Base-by-base conservation (phyloP, 2,113 vertebrate species). In the Haemorhous mexicanus region DNA sequence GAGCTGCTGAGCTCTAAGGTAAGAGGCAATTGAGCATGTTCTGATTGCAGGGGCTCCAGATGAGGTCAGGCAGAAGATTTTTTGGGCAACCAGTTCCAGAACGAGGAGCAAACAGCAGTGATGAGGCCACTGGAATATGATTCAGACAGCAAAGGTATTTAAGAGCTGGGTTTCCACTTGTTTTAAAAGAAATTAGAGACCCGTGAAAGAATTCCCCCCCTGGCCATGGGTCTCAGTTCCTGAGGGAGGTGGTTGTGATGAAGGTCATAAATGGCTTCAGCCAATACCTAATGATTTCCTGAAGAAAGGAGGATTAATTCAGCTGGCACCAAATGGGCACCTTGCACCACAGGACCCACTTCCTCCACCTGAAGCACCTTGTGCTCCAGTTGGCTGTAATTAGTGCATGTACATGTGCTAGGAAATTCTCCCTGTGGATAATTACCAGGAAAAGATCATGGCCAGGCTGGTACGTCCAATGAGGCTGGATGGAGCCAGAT, bases 21-120 rank as follows among this genome's bases (percentile, higher is more conserved):
- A 91, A 50, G 70, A 85, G 74, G 89, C 88, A 94, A 84, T 4
- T 3, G 67, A 82, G 53, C 0, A 21, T 56, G 73, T 63, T 74
- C 63, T 77, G 59, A 32, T 77, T 43, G 70, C 69, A 87, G 67
- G 44, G 35, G 22, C 69, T 80, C 11, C 55, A 47, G 70, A 30
- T 74, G 91, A 95, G 78, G 69, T 89, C 96, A 95, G 91, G 84
- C 41, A 66, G 68, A 73, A 62, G 76, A 20, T 62, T 62, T 79
- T n/a, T 76, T 27, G 67, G 74, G 53, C 66, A 87, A 12, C 62
- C 53, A 58, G 58, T 58, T 80, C 53, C 68, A 86, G 75, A 64
- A 59, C 9, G 9, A 70, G 79, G 47, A 81, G 35, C 80, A 90
- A 77, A 70, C 28, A 69, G 84, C 27, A 3, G 16, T 17, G 55